These are phyloP conservation scores for Peromyscus aztecus DNA, from an alignment of 2,797 vertebrate species.

Conservation along the genomic window DNA sequence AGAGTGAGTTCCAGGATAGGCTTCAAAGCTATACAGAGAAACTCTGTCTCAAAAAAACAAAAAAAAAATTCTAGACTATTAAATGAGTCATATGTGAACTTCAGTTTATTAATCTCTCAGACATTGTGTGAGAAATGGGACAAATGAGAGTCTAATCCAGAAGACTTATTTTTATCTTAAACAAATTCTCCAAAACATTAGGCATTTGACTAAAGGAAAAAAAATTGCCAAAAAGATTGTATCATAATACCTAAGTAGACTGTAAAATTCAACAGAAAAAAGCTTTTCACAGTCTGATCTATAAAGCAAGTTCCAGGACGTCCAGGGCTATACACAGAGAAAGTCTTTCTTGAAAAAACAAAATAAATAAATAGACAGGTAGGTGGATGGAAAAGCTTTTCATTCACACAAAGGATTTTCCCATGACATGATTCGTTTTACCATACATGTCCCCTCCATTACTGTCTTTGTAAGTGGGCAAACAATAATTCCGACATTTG, in stretches of 20 bases:
- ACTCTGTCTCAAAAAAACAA: too few relatives aligned
- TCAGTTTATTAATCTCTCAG: slow-evolving; percentile 58
- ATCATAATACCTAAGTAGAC: neutral
- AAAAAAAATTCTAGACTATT: neutral
- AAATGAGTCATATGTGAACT: slow-evolving; percentile 24
- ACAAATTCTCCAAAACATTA: slow-evolving; percentile 56
- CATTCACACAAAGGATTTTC: neutral
- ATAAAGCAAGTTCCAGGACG: neutral
- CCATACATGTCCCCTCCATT: neutral
- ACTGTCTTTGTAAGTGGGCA: slow-evolving; percentile 9
- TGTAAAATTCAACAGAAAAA: neutral
- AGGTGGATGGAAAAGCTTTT: neutral
- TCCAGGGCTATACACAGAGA: neutral
- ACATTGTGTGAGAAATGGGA: slow-evolving; percentile 36
- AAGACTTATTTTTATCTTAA: slow-evolving; percentile 58
- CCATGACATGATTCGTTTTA: neutral
- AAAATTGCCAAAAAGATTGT: slow-evolving; percentile 62
- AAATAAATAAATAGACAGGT: neutral
- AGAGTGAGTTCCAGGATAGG: too few relatives aligned
- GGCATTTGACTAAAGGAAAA: slow-evolving; percentile 43
- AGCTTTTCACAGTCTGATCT: neutral
- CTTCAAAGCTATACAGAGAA: too few relatives aligned
- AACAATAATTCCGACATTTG: slow-evolving; percentile 1
- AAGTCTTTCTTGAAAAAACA: neutral
- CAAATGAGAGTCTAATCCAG: slow-evolving; percentile 32